Conservation (phyloP, 2,113 vertebrate species). For the Smithornis capensis region DNA sequence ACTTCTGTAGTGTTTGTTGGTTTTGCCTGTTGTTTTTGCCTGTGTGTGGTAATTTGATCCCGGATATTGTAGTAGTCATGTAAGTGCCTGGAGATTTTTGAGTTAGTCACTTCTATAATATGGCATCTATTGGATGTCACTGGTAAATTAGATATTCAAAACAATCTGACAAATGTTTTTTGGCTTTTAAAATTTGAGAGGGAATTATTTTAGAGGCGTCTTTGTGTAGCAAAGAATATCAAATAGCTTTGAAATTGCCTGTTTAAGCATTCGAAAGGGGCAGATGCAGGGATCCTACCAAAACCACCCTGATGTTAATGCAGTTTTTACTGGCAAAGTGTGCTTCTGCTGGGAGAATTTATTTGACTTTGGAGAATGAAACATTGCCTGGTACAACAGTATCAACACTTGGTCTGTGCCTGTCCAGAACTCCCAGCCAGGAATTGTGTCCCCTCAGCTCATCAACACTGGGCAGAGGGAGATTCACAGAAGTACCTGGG, state of each 20-base stretch:
- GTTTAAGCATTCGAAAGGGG: background rate
- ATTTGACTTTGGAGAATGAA: background rate
- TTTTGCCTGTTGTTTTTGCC: constrained; percentile 58
- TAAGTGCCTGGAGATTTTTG: background rate
- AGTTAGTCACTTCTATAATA: background rate
- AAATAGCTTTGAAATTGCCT: background rate
- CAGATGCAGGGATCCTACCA: background rate
- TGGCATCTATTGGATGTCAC: background rate
- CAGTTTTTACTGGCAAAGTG: background rate
- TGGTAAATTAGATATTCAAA: background rate
- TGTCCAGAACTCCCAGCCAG: background rate
- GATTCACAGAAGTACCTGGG: background rate
- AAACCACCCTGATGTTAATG: background rate
- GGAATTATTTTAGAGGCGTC: background rate
- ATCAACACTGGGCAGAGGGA: background rate
- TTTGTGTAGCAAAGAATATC: background rate
- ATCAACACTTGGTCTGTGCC: background rate
- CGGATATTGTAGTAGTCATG: constrained; percentile 1
- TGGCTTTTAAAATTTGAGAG: background rate
- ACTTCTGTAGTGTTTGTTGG: constrained; percentile 51
- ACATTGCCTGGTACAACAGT: background rate
- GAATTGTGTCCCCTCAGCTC: background rate
- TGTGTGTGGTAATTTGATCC: constrained; percentile 39
- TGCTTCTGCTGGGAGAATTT: background rate
- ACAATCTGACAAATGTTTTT: background rate